phyloP scores from a whole-genome alignment of 1,140 invertebrate species.

The Thaumetopoea pityocampa region DNA sequence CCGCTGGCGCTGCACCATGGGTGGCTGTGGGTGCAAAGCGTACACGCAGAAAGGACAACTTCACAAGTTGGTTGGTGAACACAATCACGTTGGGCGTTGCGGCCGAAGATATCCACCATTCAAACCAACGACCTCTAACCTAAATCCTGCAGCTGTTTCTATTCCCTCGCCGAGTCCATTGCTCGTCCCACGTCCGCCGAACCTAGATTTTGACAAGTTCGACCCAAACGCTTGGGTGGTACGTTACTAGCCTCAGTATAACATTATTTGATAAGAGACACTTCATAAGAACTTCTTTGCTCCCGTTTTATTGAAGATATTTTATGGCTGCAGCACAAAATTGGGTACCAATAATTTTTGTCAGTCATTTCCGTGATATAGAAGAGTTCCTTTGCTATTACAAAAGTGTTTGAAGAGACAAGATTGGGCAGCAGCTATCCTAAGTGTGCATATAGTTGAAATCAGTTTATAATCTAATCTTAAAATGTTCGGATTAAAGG shows the following conservation, averaged over 20 bases:
- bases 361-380: no score
- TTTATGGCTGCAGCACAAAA: no score
- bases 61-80: constrained; percentile 62
- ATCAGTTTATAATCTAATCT: no score
- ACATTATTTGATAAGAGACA: no score
- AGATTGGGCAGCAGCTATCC: no score
- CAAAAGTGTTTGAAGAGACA: no score
- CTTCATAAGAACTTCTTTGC: no score
- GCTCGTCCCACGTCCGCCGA: constrained; percentile 41
- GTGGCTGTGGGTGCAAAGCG: constrained; percentile 64
- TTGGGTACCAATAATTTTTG: no score
- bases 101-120: constrained; percentile 23
- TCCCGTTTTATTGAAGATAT: no score
- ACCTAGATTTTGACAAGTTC: constrained; percentile 57
- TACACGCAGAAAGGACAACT: constrained; percentile 63
- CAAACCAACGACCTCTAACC: neutral
- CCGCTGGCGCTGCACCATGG: constrained; percentile 68
- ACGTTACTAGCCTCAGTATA: constrained; percentile 51
- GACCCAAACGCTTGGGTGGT: constrained; percentile 60
- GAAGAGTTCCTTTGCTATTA: no score
- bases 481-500: no score
- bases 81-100: constrained; percentile 54
- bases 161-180: constrained; percentile 33
- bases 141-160: neutral
- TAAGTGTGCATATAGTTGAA: no score